Evolutionary conservation across 2,113 vertebrate genomes (phyloP), one percentile per base, ranked within the genome.

Genomic region (Mystacornis crossleyi): DNA sequence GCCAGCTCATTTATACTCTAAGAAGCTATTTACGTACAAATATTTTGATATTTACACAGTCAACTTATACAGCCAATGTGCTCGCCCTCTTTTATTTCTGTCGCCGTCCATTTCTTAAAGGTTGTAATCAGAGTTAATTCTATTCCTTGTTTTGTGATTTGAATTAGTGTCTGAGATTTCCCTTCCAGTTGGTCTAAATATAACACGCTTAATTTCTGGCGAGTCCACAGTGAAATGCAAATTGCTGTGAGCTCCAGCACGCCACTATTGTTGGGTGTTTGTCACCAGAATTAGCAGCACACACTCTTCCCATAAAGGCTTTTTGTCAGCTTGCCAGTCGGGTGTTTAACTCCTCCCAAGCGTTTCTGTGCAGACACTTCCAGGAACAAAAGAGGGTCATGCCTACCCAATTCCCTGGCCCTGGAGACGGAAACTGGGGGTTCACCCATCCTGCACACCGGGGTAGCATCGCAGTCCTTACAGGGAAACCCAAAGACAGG

Each of bases 281-380:
- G 94, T 95, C 93, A 89, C 87, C 87, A 95, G 91, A 97, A 94
- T 89, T 91, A 95, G 94, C 80, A 93, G 88, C 93, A 90, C 94
- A 81, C 42, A 65, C 78, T 87, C 91, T 88, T 72, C 90, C 87
- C 92, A 96, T 45, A 77, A 85, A 90, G 66, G 85, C 86, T 91
- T 92, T 80, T 57, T 80, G 89, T 94, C 91, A 93, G 81, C 78
- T 33, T 77, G 90, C 73, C 87, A 95, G 85, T 4, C 25, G 67
- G 50, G 58, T 62, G 89, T 86, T 62, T 20, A 45, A 82, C 84
- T 93, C 66, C 93, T 90, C 78, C 81, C 84, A 23, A 96, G 87
- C 16, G 34, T 75, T 95, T 85, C 90, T 66, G 11, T 77, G 66
- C 54, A 90, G 66, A 67, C 81, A 88, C 70, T 95, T 97, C 66